phyloP scores from a whole-genome alignment of 2,113 vertebrate species.

The Macroglossus sobrinus region DNA sequence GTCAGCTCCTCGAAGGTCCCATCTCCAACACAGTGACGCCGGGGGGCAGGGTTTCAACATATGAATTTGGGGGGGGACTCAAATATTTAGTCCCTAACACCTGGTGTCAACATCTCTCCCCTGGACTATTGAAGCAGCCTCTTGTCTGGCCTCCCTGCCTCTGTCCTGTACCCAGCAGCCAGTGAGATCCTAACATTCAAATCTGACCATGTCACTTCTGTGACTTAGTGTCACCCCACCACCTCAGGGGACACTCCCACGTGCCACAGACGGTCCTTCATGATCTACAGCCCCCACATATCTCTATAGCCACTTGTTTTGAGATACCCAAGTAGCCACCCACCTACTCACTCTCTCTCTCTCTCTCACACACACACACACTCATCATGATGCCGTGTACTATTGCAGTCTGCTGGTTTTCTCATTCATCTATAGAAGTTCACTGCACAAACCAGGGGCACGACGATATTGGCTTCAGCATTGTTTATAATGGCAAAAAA shows the following conservation, averaged over 20 bases:
- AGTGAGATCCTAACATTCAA: neutral
- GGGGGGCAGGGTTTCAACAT: neutral
- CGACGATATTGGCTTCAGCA: neutral
- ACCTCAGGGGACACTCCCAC: neutral
- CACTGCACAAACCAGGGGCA: neutral
- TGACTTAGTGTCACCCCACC: neutral
- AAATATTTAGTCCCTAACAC: neutral
- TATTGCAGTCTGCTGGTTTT: rapidly evolving
- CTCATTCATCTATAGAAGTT: neutral
- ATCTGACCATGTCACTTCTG: neutral
- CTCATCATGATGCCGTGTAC: neutral
- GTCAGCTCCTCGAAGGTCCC: too few species aligned
- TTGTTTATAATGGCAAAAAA: neutral
- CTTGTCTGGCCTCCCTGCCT: too few species aligned
- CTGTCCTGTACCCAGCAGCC: neutral
- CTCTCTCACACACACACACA: neutral
- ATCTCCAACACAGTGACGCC: neutral
- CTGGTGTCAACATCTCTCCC: neutral
- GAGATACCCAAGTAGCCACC: neutral
- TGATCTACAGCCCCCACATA: neutral
- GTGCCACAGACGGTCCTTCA: neutral
- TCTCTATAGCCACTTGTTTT: neutral
- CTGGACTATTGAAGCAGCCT: neutral
- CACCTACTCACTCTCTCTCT: too few species aligned
- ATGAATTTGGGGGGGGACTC: neutral